Percentiles rank a stretch among this genome's conserved stretches.
Conservation (phyloP, 2,888 invertebrate species). For the Caenorhabditis macrosperma region DNA sequence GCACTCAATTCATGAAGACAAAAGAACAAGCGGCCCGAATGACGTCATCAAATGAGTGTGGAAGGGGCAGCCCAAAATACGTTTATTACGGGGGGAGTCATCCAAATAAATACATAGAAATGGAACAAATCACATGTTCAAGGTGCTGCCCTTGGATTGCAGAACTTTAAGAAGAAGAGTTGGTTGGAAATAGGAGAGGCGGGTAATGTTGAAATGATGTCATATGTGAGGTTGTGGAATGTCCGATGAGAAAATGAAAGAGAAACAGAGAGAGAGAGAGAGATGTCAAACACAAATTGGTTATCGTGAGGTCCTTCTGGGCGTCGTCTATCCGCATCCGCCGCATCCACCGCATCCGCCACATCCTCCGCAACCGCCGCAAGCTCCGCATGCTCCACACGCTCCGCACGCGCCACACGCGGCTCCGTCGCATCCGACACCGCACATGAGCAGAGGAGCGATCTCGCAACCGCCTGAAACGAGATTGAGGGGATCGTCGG, state of each 20-base stretch:
- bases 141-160: too few species aligned
- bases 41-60: conserved; percentile 4
- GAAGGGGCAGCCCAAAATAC: conserved; percentile 26
- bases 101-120: conserved; percentile 43
- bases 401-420: conserved; percentile 71
- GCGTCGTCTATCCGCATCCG: conserved; percentile 34
- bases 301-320: background rate
- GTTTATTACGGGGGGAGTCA: conserved; percentile 16
- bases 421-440: conserved; percentile 66
- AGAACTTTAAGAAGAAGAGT: too few species aligned
- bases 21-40: background rate
- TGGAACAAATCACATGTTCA: conserved; percentile 19
- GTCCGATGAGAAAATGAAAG: conserved; percentile 36
- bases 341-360: conserved; percentile 74
- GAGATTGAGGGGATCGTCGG: background rate
- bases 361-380: conserved; percentile 77
- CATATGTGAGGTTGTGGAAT: conserved; percentile 52
- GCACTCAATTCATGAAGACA: background rate
- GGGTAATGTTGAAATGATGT: conserved; percentile 36
- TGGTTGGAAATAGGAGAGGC: background rate
- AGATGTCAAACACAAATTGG: background rate
- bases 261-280: conserved; percentile 15
- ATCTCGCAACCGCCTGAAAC: conserved; percentile 60
- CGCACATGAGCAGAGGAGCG: conserved; percentile 72
- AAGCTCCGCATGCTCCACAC: conserved; percentile 67